Conservation (phyloP, 2,888 invertebrate genomes). For the Chromoteleia sp. region DNA sequence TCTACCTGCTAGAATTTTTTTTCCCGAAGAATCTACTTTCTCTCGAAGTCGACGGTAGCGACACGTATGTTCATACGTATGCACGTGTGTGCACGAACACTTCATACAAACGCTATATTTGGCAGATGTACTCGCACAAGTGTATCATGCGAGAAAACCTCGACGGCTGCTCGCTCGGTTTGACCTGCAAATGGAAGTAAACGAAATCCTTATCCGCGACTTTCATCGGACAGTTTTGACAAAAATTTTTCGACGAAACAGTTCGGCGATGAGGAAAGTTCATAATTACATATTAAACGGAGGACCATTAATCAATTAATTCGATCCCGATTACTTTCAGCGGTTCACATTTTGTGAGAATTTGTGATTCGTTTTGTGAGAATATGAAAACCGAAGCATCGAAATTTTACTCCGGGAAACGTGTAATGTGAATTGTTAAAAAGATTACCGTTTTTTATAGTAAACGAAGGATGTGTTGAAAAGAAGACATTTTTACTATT, state of each 20-base stretch:
- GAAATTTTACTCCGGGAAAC: no score
- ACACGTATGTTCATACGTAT: constrained; percentile 25
- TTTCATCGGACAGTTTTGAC: constrained; percentile 67
- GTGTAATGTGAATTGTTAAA: no score
- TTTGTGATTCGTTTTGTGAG: constrained; percentile 1
- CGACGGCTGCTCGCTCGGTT: constrained; percentile 49
- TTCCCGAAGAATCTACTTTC: constrained; percentile 64
- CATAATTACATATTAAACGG: constrained; percentile 44
- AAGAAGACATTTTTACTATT: no score
- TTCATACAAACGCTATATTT: constrained; percentile 68
- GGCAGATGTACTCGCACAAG: constrained; percentile 70
- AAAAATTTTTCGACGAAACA: constrained; percentile 61
- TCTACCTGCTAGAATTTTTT: constrained; percentile 66
- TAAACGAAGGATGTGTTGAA: no score
- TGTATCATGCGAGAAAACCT: constrained; percentile 67
- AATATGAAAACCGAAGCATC: no score
- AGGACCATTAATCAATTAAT: constrained; percentile 47
- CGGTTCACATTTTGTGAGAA: constrained; percentile 4
- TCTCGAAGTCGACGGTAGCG: constrained; percentile 62
- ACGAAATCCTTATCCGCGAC: constrained; percentile 63
- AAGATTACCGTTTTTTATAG: no score
- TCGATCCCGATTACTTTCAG: neutral
- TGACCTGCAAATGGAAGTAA: constrained; percentile 66
- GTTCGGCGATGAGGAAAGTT: constrained; percentile 45
- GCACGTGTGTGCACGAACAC: constrained; percentile 29